Evolutionary conservation across 2,113 vertebrate species (phyloP).

Genomic region (Phasianus colchicus): DNA sequence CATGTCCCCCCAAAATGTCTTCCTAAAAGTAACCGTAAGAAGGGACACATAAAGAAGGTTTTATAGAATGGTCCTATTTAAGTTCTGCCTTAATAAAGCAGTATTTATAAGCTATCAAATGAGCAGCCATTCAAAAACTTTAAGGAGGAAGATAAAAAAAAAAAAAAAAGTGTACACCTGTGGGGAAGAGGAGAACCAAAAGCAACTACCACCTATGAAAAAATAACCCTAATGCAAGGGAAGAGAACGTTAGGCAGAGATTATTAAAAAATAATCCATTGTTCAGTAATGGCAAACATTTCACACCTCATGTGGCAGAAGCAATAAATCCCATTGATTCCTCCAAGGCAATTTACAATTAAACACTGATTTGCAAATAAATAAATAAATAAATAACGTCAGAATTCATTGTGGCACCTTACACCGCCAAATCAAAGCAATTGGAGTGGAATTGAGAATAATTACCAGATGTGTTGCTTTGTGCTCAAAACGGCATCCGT

Average conservation of each 20-base stretch:
- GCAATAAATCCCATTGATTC: constrained; percentile 77
- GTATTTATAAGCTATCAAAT: neutral
- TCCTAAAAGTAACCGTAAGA: neutral
- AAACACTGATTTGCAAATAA: constrained; percentile 72
- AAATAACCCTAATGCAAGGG: neutral
- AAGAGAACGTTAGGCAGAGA: constrained; percentile 30
- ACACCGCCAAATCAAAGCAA: constrained; percentile 30
- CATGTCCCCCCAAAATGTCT: neutral
- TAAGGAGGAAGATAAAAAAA: neutral
- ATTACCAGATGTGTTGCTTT: constrained; percentile 71
- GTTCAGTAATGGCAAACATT: constrained; percentile 70
- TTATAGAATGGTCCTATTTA: neutral
- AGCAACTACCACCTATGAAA: neutral
- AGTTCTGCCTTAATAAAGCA: neutral
- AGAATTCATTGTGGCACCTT: constrained; percentile 43
- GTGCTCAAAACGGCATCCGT: constrained; percentile 40
- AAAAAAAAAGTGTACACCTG: neutral
- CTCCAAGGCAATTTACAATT: constrained; percentile 75
- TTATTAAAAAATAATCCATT: constrained; percentile 75
- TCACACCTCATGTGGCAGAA: constrained; percentile 72
- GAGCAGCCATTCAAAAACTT: neutral
- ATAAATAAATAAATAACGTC: constrained; percentile 59
- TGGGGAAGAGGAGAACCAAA: neutral
- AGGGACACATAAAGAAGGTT: neutral
- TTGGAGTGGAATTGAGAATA: constrained; percentile 58